Conservation (phyloP, 1,140 invertebrate species). For the Aphelenchoides fujianensis region DNA sequence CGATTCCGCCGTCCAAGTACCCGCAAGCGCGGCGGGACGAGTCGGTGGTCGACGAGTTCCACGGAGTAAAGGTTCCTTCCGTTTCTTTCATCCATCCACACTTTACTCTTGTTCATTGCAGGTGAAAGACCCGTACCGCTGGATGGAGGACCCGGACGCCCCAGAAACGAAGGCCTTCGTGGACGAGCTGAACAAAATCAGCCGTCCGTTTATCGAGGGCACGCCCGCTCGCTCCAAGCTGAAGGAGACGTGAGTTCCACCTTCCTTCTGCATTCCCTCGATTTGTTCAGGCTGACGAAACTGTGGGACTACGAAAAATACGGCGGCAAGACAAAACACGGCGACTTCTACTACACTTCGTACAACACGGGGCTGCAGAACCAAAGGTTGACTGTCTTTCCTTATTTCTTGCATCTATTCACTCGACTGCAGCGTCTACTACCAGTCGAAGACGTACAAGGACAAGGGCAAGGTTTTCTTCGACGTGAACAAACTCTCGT, state of each 20-base stretch:
- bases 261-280: slow-evolving; percentile 4
- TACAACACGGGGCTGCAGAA: slow-evolving; percentile 94
- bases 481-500: slow-evolving; percentile 86
- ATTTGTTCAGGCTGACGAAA: slow-evolving; percentile 71
- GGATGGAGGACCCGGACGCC: slow-evolving; percentile 90
- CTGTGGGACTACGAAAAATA: slow-evolving; percentile 95
- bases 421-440: slow-evolving; percentile 74
- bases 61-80: slow-evolving; percentile 75
- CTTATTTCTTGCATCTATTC: slow-evolving; percentile 19
- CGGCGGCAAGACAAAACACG: slow-evolving; percentile 77
- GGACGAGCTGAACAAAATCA: slow-evolving; percentile 83
- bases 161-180: slow-evolving; percentile 88
- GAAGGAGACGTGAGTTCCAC: slow-evolving; percentile 67
- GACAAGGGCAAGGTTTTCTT: slow-evolving; percentile 82
- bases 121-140: slow-evolving; percentile 87
- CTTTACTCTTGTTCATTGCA: slow-evolving; percentile 63
- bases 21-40: slow-evolving; percentile 76
- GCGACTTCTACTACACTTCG: slow-evolving; percentile 83
- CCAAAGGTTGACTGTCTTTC: slow-evolving; percentile 71
- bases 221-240: slow-evolving; percentile 75
- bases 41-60: slow-evolving; percentile 74
- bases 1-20: slow-evolving; percentile 66
- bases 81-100: too few relatives aligned
- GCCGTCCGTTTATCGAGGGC: slow-evolving; percentile 76
- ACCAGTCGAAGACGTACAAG: slow-evolving; percentile 79